A percentile compares a stretch with the other conserved stretches of the same genome.
Conservation (phyloP, 2,113 vertebrate genomes). For the Callithrix jacchus region DNA sequence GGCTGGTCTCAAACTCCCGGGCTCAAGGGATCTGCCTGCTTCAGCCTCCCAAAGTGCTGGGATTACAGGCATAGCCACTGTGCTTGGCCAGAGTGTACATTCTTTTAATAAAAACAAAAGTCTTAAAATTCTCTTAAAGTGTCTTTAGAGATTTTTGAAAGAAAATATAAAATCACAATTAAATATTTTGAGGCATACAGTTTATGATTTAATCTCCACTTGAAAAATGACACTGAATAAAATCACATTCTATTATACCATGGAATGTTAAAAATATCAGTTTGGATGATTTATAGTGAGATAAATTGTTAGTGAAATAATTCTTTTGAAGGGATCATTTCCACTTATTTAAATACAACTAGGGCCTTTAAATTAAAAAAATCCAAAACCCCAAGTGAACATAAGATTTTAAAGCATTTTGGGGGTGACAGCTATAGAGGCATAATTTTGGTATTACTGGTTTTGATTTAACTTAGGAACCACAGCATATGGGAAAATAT, state of each 20-base stretch:
- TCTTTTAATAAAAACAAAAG: neutral
- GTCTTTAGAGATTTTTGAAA: slow-evolving; percentile 12
- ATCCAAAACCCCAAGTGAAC: neutral
- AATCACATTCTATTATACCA: neutral
- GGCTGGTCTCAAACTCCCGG: no score
- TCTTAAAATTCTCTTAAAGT: neutral
- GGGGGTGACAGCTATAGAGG: neutral
- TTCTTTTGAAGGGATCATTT: neutral
- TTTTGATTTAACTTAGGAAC: neutral
- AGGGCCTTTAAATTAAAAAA: neutral
- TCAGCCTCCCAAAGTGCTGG: no score
- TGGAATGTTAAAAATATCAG: neutral
- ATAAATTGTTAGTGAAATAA: neutral
- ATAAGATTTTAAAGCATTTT: slow-evolving; percentile 22
- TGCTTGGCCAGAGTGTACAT: neutral
- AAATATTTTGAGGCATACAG: slow-evolving; percentile 2
- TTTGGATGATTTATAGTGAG: slow-evolving; percentile 14
- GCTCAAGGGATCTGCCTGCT: no score
- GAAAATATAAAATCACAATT: neutral
- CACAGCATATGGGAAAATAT: neutral
- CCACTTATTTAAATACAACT: neutral
- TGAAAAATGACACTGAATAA: neutral
- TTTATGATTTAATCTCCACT: slow-evolving; percentile 27
- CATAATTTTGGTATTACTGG: slow-evolving; percentile 16
- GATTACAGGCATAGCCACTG: no score